Percentiles rank a stretch among this genome's conserved stretches.
These are phyloP conservation scores for Pseudomyrmex cubaensis DNA, from an alignment of 1,140 invertebrate species.

Conservation along the genomic window DNA sequence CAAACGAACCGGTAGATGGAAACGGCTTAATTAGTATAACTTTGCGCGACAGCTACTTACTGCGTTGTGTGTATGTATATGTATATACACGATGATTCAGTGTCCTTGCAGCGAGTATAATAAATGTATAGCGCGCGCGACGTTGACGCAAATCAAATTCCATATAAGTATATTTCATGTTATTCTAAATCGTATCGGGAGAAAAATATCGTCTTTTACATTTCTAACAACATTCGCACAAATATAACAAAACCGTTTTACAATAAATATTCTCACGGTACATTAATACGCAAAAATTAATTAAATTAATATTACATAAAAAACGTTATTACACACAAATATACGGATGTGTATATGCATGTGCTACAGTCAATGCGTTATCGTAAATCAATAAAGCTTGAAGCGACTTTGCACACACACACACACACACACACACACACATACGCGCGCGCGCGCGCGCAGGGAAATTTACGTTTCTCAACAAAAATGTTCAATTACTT, in stretches of 20 bases:
- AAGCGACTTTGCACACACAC: background rate
- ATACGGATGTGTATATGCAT: background rate
- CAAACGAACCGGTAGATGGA: conserved; percentile 5
- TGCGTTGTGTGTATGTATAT: background rate
- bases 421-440: background rate
- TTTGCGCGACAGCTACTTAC: background rate
- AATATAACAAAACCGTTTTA: background rate
- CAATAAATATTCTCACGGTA: conserved; percentile 6
- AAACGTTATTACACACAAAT: background rate
- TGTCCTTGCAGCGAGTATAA: background rate
- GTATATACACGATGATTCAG: background rate
- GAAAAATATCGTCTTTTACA: conserved; percentile 20
- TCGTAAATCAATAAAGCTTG: background rate
- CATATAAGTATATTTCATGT: background rate
- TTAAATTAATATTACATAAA: background rate
- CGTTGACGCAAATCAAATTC: conserved; percentile 48
- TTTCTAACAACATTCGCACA: background rate
- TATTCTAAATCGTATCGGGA: conserved; percentile 18
- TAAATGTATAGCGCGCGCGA: conserved; percentile 16
- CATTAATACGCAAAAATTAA: background rate
- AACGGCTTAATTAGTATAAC: conserved; percentile 38
- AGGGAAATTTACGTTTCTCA: conserved; percentile 9
- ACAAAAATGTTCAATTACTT: background rate
- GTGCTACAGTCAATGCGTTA: background rate
- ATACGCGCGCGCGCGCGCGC: background rate